Percentiles rank a stretch among this genome's conserved stretches.
phyloP scores from a whole-genome alignment of 2,113 vertebrate genomes.

The Parus major region DNA sequence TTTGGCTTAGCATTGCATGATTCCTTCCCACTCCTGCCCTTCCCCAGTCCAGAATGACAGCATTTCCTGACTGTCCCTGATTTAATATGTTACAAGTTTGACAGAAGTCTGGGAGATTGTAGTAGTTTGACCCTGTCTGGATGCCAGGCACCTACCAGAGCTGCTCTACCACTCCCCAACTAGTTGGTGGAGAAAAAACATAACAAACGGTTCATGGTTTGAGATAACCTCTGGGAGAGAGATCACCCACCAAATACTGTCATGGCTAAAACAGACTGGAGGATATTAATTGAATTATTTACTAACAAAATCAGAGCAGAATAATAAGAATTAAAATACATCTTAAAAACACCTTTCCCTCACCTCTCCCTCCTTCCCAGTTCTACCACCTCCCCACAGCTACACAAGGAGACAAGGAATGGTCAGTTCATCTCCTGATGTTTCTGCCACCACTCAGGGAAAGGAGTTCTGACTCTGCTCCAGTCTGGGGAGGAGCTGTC shows the following conservation, averaged over 20 bases:
- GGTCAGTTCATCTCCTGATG: not conserved
- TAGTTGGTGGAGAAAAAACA: not conserved
- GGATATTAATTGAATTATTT: not conserved
- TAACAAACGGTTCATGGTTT: not conserved
- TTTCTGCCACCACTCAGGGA: not conserved
- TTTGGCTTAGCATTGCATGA: not conserved
- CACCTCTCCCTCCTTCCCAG: not conserved
- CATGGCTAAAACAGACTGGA: not conserved
- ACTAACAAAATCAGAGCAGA: not conserved
- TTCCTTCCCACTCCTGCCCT: not conserved
- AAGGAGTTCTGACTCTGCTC: not conserved
- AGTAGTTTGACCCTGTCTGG: not conserved
- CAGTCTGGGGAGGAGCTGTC: not conserved
- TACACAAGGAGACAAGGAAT: not conserved
- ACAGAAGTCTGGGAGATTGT: not conserved
- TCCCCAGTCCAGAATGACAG: not conserved
- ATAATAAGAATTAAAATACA: not conserved
- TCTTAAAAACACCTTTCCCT: not conserved
- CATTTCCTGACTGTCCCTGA: not conserved
- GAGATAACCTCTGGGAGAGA: not conserved
- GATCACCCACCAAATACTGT: not conserved
- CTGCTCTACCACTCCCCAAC: not conserved
- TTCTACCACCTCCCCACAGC: not conserved
- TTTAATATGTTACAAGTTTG: conserved; percentile 40
- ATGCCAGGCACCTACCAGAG: not conserved